Percentiles rank a stretch among this genome's conserved stretches.
Evolutionary conservation across 2,113 vertebrate species (phyloP).

Genomic region (Pedetes capensis): DNA sequence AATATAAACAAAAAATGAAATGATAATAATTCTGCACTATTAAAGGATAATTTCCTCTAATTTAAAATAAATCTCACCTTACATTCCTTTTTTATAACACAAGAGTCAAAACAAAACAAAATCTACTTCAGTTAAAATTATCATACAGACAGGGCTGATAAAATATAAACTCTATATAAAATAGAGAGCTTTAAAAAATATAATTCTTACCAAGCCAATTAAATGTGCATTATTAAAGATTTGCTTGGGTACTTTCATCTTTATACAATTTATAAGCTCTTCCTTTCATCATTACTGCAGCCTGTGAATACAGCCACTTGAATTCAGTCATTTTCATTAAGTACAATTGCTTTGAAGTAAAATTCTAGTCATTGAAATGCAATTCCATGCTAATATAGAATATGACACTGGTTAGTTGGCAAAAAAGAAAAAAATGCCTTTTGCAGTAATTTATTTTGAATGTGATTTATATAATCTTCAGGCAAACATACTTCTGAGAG

Average conservation of each 20-base stretch:
- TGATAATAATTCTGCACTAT: not conserved
- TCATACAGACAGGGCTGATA: not conserved
- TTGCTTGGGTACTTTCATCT: constrained; percentile 68
- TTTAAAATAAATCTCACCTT: not conserved
- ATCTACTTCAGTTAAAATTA: not conserved
- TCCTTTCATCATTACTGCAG: constrained; percentile 72
- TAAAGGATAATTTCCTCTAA: not conserved
- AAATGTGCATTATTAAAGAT: constrained; percentile 65
- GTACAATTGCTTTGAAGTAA: constrained; percentile 76
- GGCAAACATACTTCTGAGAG: not conserved
- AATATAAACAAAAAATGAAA: not conserved
- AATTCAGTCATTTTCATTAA: constrained; percentile 74
- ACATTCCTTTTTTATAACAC: not conserved
- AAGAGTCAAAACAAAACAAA: not conserved
- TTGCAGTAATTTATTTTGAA: constrained; percentile 59
- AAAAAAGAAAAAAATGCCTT: not conserved
- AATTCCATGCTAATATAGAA: constrained; percentile 66
- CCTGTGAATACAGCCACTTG: constrained; percentile 55
- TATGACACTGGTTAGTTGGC: not conserved
- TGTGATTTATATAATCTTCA: constrained; percentile 39
- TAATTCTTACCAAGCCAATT: constrained; percentile 60
- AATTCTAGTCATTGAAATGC: constrained; percentile 55
- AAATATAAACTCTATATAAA: not conserved
- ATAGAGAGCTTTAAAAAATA: not conserved
- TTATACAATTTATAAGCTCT: constrained; percentile 41